These are phyloP conservation scores for Hippocampus zosterae DNA, from an alignment of 2,113 vertebrate species.

Conservation along the genomic window DNA sequence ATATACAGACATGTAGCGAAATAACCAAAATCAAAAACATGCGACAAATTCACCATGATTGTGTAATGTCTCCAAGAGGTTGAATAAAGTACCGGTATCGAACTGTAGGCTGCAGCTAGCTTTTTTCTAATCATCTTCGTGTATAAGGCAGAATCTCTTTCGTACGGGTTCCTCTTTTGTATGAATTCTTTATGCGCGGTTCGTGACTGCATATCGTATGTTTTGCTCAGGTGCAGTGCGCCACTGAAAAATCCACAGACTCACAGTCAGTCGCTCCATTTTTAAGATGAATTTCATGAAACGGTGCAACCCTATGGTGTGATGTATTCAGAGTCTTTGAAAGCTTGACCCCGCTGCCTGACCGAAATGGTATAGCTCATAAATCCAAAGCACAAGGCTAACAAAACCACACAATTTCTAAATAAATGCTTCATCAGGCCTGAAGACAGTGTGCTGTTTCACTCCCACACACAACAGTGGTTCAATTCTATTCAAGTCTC, in stretches of 20 bases:
- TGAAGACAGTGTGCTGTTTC: slow-evolving; percentile 7
- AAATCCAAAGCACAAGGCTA: neutral
- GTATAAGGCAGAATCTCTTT: too few species aligned
- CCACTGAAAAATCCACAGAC: too few species aligned
- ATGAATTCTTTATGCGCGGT: too few species aligned
- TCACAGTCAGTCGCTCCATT: neutral
- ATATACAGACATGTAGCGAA: too few species aligned
- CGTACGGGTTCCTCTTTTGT: too few species aligned
- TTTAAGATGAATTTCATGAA: neutral
- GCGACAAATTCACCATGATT: too few species aligned
- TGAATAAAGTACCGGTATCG: too few species aligned
- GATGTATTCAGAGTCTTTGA: neutral
- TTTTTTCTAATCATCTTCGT: too few species aligned
- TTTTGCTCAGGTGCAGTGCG: neutral
- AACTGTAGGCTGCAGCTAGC: too few species aligned
- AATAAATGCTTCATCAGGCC: neutral
- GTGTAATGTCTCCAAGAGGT: too few species aligned
- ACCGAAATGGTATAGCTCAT: neutral
- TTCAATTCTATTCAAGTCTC: neutral
- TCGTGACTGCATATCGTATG: neutral
- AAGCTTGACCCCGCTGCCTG: neutral
- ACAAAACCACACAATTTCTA: neutral
- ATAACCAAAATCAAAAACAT: too few species aligned
- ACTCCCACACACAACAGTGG: neutral
- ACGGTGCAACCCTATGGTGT: neutral